Evolutionary conservation across 2,888 invertebrate species (phyloP).

Genomic region (Panzeria rudis): DNA sequence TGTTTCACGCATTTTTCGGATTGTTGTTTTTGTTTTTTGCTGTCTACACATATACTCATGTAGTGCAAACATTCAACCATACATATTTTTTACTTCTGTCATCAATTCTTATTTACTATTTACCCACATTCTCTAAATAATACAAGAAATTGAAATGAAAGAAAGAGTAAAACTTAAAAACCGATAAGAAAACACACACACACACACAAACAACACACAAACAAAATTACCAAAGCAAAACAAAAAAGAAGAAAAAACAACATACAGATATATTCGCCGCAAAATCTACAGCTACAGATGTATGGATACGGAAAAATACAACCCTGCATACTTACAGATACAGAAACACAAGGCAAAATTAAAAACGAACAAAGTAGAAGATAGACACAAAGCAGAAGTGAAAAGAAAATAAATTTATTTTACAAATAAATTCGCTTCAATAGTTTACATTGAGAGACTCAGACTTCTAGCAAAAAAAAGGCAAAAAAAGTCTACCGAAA

Average conservation of each 20-base stretch:
- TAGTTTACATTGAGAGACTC: conserved; percentile 63
- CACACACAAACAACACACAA: no score
- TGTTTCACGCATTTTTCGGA: not conserved
- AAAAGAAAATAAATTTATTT: conserved; percentile 63
- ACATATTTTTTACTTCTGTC: conserved; percentile 19
- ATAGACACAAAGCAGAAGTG: conserved; percentile 50
- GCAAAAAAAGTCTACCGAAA: conserved; percentile 40
- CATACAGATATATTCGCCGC: conserved; percentile 64
- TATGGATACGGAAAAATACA: conserved; percentile 47
- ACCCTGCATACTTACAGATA: conserved; percentile 36
- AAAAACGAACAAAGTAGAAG: conserved; percentile 42
- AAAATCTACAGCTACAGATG: conserved; percentile 30
- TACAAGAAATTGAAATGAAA: not conserved
- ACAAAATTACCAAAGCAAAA: conserved; percentile 63
- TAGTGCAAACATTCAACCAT: not conserved
- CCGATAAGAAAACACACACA: conserved; percentile 42
- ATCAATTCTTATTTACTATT: conserved; percentile 32
- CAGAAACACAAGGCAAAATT: conserved; percentile 20
- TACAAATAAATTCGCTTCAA: conserved; percentile 72
- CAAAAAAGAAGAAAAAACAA: conserved; percentile 31
- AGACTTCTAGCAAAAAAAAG: conserved; percentile 47
- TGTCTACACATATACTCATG: not conserved
- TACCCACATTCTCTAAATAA: conserved; percentile 37
- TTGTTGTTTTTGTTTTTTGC: conserved; percentile 16
- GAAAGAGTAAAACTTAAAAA: conserved; percentile 11